These are phyloP conservation scores for Aphrophora alni DNA, from an alignment of 2,888 invertebrate species.

Conservation along the genomic window DNA sequence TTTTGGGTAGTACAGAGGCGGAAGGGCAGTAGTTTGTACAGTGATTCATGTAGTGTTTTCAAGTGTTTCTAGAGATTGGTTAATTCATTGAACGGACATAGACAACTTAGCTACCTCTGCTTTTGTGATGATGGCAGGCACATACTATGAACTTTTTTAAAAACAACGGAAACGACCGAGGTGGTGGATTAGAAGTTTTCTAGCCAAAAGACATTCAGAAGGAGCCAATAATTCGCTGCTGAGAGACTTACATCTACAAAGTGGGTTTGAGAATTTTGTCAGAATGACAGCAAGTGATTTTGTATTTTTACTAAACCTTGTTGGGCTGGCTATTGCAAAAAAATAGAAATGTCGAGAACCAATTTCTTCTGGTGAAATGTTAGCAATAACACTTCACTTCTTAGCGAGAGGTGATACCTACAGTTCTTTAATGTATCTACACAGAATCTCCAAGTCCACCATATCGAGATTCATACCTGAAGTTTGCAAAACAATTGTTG, in stretches of 20 bases:
- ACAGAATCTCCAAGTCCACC: background rate
- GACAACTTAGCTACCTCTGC: background rate
- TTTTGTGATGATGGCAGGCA: background rate
- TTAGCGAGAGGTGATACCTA: background rate
- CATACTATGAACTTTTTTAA: background rate
- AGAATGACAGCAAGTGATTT: conserved; percentile 7
- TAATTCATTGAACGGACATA: background rate
- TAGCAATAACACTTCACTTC: background rate
- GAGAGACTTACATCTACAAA: background rate
- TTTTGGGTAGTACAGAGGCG: too few species aligned
- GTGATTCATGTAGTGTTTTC: too few species aligned
- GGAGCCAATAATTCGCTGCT: background rate
- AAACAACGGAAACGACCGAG: background rate
- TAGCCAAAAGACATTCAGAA: background rate
- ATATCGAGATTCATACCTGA: background rate
- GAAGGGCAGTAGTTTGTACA: too few species aligned
- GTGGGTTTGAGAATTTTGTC: background rate
- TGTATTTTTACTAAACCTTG: background rate
- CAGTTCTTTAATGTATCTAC: background rate
- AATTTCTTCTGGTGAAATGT: background rate
- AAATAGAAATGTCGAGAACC: background rate
- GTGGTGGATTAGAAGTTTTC: background rate
- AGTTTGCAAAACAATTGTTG: background rate
- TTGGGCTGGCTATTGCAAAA: background rate
- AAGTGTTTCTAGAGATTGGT: background rate